Evolutionary conservation across 35 echinoderm and acorn worm genomes (phyloP).

Genomic region (Apostichopus californicus): DNA sequence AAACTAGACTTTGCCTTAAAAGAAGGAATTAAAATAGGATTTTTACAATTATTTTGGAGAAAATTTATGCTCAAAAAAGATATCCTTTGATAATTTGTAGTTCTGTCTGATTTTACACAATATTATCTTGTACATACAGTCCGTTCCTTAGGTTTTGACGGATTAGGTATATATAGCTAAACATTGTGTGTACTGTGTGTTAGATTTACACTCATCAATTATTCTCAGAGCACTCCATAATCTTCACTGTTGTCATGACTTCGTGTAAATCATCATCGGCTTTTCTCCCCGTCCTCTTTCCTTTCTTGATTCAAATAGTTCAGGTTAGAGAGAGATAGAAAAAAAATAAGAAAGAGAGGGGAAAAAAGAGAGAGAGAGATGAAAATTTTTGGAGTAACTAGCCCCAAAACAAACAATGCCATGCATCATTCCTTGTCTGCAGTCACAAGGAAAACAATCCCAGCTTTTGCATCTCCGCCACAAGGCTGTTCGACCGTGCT

Average conservation of each 20-base stretch:
- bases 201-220: neutral
- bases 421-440: constrained; percentile 12
- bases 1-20: too few relatives aligned
- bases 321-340: neutral
- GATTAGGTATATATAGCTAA: too few relatives aligned
- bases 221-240: neutral
- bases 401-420: constrained; percentile 35
- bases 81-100: too few relatives aligned
- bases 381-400: neutral
- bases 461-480: neutral
- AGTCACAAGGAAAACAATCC: constrained; percentile 22
- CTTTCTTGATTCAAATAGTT: neutral
- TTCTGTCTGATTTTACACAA: too few relatives aligned
- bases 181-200: neutral
- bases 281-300: neutral
- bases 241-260: constrained; percentile 34
- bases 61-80: too few relatives aligned
- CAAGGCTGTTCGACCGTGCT: neutral
- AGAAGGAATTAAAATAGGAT: too few relatives aligned
- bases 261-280: constrained; percentile 29
- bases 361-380: neutral
- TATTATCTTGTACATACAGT: too few relatives aligned
- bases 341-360: neutral
- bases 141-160: too few relatives aligned
- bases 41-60: too few relatives aligned